A percentile compares a stretch with the other conserved stretches of the same genome.
phyloP scores from a whole-genome alignment of 1,140 invertebrate genomes.

The Drosophila lacertosa region DNA sequence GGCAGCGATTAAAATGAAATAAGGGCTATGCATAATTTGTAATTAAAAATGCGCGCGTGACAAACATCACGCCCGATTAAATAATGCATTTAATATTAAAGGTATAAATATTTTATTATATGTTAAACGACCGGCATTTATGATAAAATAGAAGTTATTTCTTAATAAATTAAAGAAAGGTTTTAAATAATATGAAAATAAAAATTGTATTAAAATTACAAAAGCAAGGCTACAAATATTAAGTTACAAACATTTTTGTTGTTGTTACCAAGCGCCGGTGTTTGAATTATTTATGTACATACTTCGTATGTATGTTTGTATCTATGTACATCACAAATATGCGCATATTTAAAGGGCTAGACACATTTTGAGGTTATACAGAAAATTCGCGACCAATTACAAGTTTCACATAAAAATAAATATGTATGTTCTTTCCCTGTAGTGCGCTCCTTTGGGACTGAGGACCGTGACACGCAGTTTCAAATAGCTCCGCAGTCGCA shows the following conservation, averaged over 20 bases:
- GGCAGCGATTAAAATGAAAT: slow-evolving; percentile 5
- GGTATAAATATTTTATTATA: background rate
- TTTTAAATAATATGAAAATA: too few species aligned
- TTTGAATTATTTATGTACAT: too few species aligned
- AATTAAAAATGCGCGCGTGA: background rate
- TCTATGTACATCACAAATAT: background rate
- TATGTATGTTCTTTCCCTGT: background rate
- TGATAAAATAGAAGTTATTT: too few species aligned
- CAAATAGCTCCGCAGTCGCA: slow-evolving; percentile 98
- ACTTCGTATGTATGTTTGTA: too few species aligned
- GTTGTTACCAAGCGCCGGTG: too few species aligned
- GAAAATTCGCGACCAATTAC: slow-evolving; percentile 12
- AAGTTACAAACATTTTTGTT: too few species aligned
- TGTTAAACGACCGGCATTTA: too few species aligned
- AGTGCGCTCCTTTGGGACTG: slow-evolving; percentile 99
- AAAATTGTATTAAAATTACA: too few species aligned
- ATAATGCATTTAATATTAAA: background rate
- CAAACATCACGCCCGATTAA: background rate
- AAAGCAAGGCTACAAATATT: too few species aligned
- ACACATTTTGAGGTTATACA: slow-evolving; percentile 61
- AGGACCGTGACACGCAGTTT: slow-evolving; percentile 96
- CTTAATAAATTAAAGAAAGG: too few species aligned
- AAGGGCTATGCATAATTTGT: background rate
- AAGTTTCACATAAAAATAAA: too few species aligned
- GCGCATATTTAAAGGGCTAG: slow-evolving; percentile 14